Base-by-base conservation (phyloP, 2,888 invertebrate species). In the Periphyllus acericola region DNA sequence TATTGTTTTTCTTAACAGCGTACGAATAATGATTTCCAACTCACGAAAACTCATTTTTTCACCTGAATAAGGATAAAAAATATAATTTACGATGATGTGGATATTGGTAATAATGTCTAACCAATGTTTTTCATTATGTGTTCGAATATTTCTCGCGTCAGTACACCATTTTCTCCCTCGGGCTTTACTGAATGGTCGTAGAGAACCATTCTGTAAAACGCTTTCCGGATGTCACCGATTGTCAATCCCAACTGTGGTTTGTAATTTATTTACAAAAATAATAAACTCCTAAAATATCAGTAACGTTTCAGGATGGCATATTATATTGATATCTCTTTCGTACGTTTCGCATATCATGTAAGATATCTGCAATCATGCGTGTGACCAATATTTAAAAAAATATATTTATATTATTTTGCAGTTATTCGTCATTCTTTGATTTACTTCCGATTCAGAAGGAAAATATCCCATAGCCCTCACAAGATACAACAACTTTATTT, bases 401-500 rank as follows among this genome's bases (percentile, higher is more conserved):
- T 11, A 46, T 1, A 46, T 14, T 11, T 46, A 14, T 46, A 14
- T 46, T 46, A 14, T 46, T 46, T 46, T 46, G 2, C 46, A 46
- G 14, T 14, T 3, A 60, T 25, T 3, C n/a, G 19, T 21, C 11
- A n/a, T n/a, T 46, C 3, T 60, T n/a, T 21, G 0, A 55, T 52
- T 87, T 87, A 87, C 87, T 87, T 87, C 87, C 14, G 5, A 32
- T 75, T 87, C 81, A n/a, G 87, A 87, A 19, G 66, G 87, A 66
- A 46, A 87, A 74, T 60, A 81, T 72, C 87, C 87, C 87, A 87
- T 87, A 5, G 81, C 55, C 32, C 32, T 75, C 66, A 87, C 68
- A 3, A 79, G 29, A 25, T 34, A 87, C 17, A 87, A 60, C 4
- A 11, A 25, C 32, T 3, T 11, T n/a, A 66, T 32, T 81, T 87